Evolutionary conservation across 2,888 invertebrate genomes (phyloP).

Genomic region (Tupiocoris notatus): DNA sequence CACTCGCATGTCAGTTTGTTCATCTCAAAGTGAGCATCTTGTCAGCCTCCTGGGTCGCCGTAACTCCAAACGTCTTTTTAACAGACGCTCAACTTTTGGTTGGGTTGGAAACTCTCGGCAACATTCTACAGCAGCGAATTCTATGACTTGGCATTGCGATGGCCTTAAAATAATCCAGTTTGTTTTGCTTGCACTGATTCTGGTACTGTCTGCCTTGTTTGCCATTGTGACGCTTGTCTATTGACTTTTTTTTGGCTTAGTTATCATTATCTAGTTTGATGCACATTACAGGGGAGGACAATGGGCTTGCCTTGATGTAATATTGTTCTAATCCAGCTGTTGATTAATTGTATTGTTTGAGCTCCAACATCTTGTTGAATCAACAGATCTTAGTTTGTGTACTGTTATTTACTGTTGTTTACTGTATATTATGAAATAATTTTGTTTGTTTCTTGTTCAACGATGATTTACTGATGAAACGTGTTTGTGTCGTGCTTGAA

Average conservation of each 20-base stretch:
- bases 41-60: background rate
- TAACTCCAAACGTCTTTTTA: background rate
- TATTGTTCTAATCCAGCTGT: no score
- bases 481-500: no score
- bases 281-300: no score
- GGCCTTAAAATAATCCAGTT: constrained; percentile 2
- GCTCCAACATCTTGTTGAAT: no score
- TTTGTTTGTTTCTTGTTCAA: no score
- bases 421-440: no score
- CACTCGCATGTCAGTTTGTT: background rate
- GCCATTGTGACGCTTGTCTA: background rate
- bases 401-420: no score
- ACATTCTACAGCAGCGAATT: background rate
- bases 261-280: no score
- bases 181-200: background rate
- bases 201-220: background rate
- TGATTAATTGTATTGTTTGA: background rate
- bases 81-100: background rate
- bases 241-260: background rate
- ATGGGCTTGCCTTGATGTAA: no score
- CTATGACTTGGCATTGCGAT: background rate
- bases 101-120: background rate
- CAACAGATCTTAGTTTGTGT: no score
- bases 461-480: no score
- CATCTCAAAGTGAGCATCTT: background rate